A percentile compares a stretch with the other conserved stretches of the same genome.
Evolutionary conservation across 2,888 invertebrate species (phyloP).

Genomic region (Rhamnusium bicolor): DNA sequence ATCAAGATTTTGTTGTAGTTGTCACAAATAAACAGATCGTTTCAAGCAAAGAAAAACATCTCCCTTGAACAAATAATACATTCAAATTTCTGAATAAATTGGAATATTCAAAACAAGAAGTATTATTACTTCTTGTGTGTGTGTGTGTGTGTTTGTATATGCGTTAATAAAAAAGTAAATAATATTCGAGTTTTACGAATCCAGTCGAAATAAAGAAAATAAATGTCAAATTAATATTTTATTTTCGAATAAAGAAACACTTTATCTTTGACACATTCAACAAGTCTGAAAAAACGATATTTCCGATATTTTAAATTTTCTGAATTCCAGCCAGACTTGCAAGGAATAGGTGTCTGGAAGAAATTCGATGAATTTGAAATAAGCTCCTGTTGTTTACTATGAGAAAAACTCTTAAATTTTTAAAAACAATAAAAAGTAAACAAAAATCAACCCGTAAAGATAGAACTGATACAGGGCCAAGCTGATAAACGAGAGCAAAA

Average conservation of each 20-base stretch:
- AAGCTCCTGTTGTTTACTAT: background rate
- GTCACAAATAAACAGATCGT: too few species aligned
- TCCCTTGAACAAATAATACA: too few species aligned
- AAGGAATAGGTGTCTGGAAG: background rate
- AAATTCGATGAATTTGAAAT: background rate
- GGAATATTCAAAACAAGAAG: too few species aligned
- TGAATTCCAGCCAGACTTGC: background rate
- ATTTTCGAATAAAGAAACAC: background rate
- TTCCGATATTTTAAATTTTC: background rate
- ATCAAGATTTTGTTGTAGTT: too few species aligned
- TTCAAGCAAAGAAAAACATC: too few species aligned
- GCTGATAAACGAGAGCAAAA: slow-evolving; percentile 63
- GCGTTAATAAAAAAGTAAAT: background rate
- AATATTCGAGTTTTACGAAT: background rate
- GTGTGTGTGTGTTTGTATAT: too few species aligned
- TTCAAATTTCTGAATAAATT: too few species aligned
- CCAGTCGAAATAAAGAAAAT: background rate
- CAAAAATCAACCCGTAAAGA: slow-evolving; percentile 22
- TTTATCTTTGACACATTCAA: background rate
- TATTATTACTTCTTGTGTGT: too few species aligned
- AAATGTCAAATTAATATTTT: background rate
- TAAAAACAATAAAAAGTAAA: slow-evolving; percentile 33
- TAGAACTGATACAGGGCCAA: slow-evolving; percentile 55
- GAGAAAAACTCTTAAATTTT: slow-evolving; percentile 1
- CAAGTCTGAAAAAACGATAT: background rate